A percentile compares a stretch with the other conserved stretches of the same genome.
These are phyloP conservation scores for Gorsachius magnificus DNA, from an alignment of 2,797 vertebrate species.

Conservation along the genomic window DNA sequence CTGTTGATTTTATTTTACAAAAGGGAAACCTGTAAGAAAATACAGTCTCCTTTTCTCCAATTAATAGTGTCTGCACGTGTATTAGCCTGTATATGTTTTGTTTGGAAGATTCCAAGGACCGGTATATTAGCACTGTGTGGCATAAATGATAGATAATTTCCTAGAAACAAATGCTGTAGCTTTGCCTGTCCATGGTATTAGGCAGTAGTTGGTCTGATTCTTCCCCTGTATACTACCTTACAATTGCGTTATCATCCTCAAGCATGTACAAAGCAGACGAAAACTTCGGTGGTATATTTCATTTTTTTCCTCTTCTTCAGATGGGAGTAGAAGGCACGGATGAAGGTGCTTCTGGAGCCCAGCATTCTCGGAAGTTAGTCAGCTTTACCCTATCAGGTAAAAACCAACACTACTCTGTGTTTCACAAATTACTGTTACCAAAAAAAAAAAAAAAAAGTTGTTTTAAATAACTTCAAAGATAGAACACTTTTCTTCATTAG, in stretches of 20 bases:
- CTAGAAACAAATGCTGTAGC: background rate
- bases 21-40: background rate
- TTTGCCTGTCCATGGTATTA: background rate
- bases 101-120: background rate
- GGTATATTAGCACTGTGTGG: background rate
- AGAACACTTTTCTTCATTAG: background rate
- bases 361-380: slow-evolving; percentile 90
- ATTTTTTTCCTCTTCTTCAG: slow-evolving; percentile 65
- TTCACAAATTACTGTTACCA: background rate
- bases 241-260: background rate
- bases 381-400: slow-evolving; percentile 96
- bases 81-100: background rate
- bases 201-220: background rate
- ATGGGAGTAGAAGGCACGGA: slow-evolving; percentile 85
- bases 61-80: background rate
- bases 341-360: slow-evolving; percentile 85
- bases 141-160: background rate
- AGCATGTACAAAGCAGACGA: background rate
- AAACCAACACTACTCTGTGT: background rate
- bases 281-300: background rate
- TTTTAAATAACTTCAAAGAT: background rate
- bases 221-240: background rate
- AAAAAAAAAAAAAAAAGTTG: background rate
- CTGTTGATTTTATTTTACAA: background rate
- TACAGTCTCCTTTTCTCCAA: background rate